Percentiles rank a stretch among this genome's conserved stretches.
Evolutionary conservation across 2,888 invertebrate genomes (phyloP).

Genomic region (Kuschelorhynchus macadamiae): DNA sequence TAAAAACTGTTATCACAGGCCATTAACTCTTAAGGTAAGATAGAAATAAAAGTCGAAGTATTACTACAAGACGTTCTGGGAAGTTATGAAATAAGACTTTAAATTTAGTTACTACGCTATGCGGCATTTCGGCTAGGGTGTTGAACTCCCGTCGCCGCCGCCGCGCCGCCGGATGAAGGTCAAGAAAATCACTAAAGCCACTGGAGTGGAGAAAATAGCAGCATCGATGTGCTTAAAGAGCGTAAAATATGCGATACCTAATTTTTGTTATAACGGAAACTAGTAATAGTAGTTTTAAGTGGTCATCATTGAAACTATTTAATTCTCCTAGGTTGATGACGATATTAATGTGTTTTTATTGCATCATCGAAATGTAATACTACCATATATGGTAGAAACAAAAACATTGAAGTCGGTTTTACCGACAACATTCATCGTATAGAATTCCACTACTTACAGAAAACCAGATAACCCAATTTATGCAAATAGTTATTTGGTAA

Average conservation of each 20-base stretch:
- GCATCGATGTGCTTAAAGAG: constrained; percentile 33
- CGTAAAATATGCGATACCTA: constrained; percentile 32
- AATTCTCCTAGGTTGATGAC: constrained; percentile 5
- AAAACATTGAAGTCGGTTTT: no score
- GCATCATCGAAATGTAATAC: constrained; percentile 4
- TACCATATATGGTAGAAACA: no score
- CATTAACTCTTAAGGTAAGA: not conserved
- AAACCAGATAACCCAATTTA: no score
- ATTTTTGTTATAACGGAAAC: constrained; percentile 34
- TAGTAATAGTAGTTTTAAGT: constrained; percentile 8
- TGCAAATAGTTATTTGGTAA: no score
- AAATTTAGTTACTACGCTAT: constrained; percentile 22
- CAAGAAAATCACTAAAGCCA: constrained; percentile 40
- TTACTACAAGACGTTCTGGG: constrained; percentile 6
- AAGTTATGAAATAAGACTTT: constrained; percentile 12
- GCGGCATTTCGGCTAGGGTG: constrained; percentile 32
- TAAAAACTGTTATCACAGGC: no score
- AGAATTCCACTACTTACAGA: no score
- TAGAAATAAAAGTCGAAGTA: not conserved
- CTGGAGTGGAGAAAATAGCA: constrained; percentile 40
- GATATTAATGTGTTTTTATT: not conserved
- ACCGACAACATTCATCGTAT: no score
- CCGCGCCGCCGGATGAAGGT: constrained; percentile 27
- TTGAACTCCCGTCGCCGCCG: constrained; percentile 39
- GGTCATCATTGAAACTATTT: constrained; percentile 15